Conservation (phyloP, 2,113 vertebrate genomes). For the Notothenia rossii region DNA sequence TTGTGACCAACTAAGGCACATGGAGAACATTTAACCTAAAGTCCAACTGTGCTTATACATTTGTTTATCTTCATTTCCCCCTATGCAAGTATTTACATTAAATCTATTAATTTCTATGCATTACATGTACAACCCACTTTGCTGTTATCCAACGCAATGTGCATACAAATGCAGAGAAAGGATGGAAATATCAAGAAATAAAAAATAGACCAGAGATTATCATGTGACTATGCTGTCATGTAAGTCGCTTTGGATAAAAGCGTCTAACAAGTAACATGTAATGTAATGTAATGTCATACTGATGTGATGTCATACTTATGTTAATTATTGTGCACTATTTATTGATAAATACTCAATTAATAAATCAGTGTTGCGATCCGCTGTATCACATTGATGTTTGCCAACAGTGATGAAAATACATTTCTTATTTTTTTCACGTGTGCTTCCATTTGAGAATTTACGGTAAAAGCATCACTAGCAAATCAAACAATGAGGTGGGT, state of each 20-base stretch:
- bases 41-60: neutral
- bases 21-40: neutral
- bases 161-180: neutral
- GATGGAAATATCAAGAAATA: neutral
- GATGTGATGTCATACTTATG: neutral
- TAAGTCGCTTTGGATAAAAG: too few species aligned
- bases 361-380: neutral
- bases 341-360: neutral
- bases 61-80: neutral
- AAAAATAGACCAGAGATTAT: neutral
- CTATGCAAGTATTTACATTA: neutral
- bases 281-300: neutral
- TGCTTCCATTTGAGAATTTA: neutral
- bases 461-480: neutral
- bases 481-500: neutral
- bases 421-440: neutral
- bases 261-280: too few species aligned
- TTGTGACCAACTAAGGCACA: neutral
- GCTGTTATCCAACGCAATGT: neutral
- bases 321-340: neutral
- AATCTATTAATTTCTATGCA: neutral
- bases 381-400: neutral
- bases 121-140: neutral
- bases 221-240: neutral
- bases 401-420: neutral